phyloP scores from a whole-genome alignment of 2,797 vertebrate genomes.

The Threskiornis aethiopicus region DNA sequence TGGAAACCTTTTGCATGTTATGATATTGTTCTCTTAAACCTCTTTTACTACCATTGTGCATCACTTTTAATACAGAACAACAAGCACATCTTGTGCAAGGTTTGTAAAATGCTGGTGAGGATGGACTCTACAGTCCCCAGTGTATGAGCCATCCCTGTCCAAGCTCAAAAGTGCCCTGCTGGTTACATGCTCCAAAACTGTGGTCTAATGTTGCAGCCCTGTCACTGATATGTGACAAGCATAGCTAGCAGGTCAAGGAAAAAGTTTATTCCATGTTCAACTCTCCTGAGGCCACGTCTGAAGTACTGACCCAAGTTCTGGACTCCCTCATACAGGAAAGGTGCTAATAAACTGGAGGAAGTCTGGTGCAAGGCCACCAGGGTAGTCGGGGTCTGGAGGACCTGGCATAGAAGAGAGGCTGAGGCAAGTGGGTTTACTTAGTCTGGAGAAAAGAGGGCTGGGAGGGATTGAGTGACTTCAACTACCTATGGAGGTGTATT shows the following conservation, averaged over 20 bases:
- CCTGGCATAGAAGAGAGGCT: not conserved
- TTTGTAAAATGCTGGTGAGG: not conserved
- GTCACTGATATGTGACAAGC: not conserved
- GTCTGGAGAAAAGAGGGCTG: not conserved
- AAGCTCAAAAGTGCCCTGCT: not conserved
- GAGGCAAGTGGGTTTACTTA: not conserved
- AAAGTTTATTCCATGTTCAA: not conserved
- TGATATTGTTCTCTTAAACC: not conserved
- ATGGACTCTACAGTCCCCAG: too few relatives aligned
- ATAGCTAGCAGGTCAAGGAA: not conserved
- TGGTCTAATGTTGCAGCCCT: not conserved
- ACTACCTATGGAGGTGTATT: fast-evolving
- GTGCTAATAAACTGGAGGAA: not conserved
- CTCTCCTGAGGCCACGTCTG: not conserved
- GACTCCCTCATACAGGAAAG: not conserved
- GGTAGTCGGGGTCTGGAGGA: not conserved
- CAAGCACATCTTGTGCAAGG: not conserved
- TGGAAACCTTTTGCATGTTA: not conserved
- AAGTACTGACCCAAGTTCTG: not conserved
- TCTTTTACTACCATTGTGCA: not conserved
- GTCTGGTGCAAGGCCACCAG: not conserved
- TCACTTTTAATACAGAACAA: not conserved
- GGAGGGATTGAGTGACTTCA: not conserved
- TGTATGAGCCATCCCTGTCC: not conserved
- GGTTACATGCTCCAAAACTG: not conserved